phyloP scores from a whole-genome alignment of 23 tunicate species.

The Ascidia mentula region DNA sequence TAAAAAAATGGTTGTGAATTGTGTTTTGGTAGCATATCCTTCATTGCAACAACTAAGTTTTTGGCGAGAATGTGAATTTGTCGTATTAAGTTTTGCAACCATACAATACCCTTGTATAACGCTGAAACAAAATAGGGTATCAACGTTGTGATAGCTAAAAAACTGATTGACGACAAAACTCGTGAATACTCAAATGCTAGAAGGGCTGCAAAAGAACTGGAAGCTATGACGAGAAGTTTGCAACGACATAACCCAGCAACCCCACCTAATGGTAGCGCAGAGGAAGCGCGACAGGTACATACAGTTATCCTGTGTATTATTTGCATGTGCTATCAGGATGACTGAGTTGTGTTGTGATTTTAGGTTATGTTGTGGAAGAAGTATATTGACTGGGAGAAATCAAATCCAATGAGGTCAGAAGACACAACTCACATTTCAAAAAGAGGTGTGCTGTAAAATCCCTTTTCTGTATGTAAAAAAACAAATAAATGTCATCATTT shows the following conservation, averaged over 20 bases:
- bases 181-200: conserved; percentile 78
- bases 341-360: not conserved
- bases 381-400: conserved; percentile 92
- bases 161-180: conserved; percentile 85
- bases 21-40: too few species aligned
- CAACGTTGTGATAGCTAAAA: conserved; percentile 86
- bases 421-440: conserved; percentile 60
- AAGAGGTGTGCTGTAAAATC: conserved; percentile 56
- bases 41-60: too few species aligned
- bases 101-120: too few species aligned
- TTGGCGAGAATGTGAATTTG: too few species aligned
- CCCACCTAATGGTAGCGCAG: conserved; percentile 77
- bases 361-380: conserved; percentile 91
- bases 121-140: conserved; percentile 83
- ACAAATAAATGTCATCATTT: too few species aligned
- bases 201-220: conserved; percentile 82
- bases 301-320: not conserved
- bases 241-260: conserved; percentile 83
- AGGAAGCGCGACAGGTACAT: conserved; percentile 72
- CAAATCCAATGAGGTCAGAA: conserved; percentile 79
- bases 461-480: not conserved
- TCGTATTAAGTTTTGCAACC: too few species aligned
- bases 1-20: too few species aligned
- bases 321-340: not conserved
- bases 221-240: conserved; percentile 80